Base-by-base conservation (phyloP, 2,113 vertebrate genomes). In the Sylvia atricapilla region DNA sequence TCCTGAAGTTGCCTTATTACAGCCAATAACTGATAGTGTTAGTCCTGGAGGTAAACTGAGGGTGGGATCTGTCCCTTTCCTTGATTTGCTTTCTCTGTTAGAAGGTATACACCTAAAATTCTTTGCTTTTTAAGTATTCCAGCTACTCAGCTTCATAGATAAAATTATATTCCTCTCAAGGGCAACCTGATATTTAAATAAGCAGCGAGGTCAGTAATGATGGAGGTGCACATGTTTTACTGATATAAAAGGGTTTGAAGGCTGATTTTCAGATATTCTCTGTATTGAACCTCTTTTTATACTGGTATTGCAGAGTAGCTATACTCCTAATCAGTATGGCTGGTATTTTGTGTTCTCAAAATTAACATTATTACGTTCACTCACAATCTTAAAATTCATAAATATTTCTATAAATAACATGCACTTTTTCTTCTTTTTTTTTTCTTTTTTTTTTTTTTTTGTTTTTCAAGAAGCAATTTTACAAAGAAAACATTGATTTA, bases 151-250 rank as follows among this genome's bases (percentile, higher is more conserved):
- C 30, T 90, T 91, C 47, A 85, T 10, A 93, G 67, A 62, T 73
- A 76, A 95, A 87, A 74, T 81, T 74, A 74, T 85, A 39, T 63
- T 91, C 35, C 39, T 93, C 66, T 88, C 81, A 95, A 74, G 64
- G 62, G 28, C 73, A 95, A 88, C 11, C 27, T 62, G 69, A 70
- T 93, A 93, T 84, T 97, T 95, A 96, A 96, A 92, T 63, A 79
- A 90, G 73, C 70, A 76, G n/a, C 0, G 2, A 95, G 18, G 39
- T 37, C 41, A 89, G 17, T 16, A n/a, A 49, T 87, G 93, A 82
- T 92, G 47, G 68, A 66, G 77, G 43, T 79, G 11, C 91, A 33
- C 3, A 37, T 50, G 27, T 87, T 96, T 95, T 28, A 4, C 55
- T 95, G 70, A 92, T 82, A 85, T 1, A 63, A 30, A 74, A 60